Evolutionary conservation across 2,888 invertebrate species (phyloP), one percentile per base, ranked within the genome.

Genomic region (Protula sp.): DNA sequence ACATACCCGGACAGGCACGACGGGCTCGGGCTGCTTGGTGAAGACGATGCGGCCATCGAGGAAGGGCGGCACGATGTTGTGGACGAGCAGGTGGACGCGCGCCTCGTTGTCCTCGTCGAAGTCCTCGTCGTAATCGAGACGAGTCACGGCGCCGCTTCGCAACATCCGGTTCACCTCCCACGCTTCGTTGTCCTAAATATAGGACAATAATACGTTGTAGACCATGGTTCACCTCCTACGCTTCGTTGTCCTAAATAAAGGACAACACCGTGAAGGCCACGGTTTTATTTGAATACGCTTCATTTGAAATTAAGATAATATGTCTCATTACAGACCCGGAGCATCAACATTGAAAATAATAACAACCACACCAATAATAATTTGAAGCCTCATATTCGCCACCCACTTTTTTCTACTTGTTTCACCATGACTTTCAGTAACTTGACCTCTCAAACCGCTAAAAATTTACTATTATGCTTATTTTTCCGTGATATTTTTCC

Each of bases 101-200:
- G 94, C 94, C 60, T 94, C 89, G 51, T 88, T 91, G 79, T 95
- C 94, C 82, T 99, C 98, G 55, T 83, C 83, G 77, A 92, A 89
- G 78, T 95, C 95, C 71, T 93, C 92, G 77, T 81, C 78, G 60
- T 70, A 78, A 54, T 77, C 73, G 0, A 92, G 87, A 30, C 90
- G 88, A 75, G 90, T 90, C 0, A 97, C 94, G 0, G 95, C 95
- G 24, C 98, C 85, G 61, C 83, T 83, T 3, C 95, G 91, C 29
- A 97, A 85, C 93, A 99, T 94, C 66, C 99, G 87, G 84, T 99
- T 98, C 28, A 94, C 87, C 82, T 99, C 99, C 99, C 99, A 99
- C 70, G 94, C 84, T 78, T 98, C 98, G 81, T 97, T 99, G 84
- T 99, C 98, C 82, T 85, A 68, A 52, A 48, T n/a, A n/a, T n/a